phyloP scores from a whole-genome alignment of 2,113 vertebrate species.

The Nesospiza acunhae region DNA sequence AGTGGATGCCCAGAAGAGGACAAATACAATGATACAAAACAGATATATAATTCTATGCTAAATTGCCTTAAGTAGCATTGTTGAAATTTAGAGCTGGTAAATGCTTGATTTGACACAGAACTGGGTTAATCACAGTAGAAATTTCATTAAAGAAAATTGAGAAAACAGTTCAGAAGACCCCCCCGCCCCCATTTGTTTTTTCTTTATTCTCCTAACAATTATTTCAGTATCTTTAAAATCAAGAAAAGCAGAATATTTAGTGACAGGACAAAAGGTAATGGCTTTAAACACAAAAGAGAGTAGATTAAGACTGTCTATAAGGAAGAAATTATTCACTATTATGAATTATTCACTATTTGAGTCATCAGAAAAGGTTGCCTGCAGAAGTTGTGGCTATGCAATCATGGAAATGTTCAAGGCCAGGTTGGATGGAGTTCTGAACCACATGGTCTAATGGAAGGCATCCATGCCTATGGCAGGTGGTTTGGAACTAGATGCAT shows the following conservation, averaged over 20 bases:
- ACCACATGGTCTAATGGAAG: not conserved
- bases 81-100: not conserved
- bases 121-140: not conserved
- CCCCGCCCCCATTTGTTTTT: accelerated
- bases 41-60: not conserved
- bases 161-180: accelerated
- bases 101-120: not conserved
- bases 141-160: not conserved
- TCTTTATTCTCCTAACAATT: not conserved
- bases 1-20: not conserved
- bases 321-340: not conserved
- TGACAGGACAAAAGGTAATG: not conserved
- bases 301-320: not conserved
- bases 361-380: not conserved
- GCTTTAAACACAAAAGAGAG: not conserved
- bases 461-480: not conserved
- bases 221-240: not conserved
- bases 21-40: not conserved
- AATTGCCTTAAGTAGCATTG: not conserved
- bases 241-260: not conserved
- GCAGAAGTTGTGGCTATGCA: not conserved
- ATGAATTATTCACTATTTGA: no score
- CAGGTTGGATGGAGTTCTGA: not conserved
- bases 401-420: accelerated
- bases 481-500: not conserved